These are phyloP conservation scores for Gallinago media DNA, from an alignment of 2,113 vertebrate species.

Conservation along the genomic window DNA sequence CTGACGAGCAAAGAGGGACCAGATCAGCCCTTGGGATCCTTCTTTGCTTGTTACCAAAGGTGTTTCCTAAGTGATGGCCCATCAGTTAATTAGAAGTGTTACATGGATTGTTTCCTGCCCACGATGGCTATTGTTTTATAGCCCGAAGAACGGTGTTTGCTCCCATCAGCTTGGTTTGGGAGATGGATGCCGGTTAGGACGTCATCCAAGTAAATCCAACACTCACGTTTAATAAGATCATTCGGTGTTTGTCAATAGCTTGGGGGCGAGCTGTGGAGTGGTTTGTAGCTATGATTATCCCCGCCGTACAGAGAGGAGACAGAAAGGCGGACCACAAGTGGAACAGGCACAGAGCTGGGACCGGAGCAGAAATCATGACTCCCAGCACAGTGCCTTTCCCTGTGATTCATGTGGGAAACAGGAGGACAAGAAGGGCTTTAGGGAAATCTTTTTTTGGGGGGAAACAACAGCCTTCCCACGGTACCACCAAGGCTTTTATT, in stretches of 20 bases:
- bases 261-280: background rate
- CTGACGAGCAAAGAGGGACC: background rate
- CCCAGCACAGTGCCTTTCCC: background rate
- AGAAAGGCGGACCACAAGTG: background rate
- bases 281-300: background rate
- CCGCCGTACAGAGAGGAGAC: background rate
- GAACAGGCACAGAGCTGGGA: background rate
- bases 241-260: background rate
- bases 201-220: background rate
- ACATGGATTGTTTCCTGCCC: background rate
- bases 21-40: background rate
- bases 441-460: background rate
- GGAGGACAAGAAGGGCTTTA: background rate
- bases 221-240: background rate
- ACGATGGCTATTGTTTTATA: background rate
- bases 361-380: rapidly evolving
- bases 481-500: background rate
- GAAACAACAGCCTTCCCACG: background rate
- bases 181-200: background rate
- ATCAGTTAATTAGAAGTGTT: background rate
- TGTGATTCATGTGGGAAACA: background rate
- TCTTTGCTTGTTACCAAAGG: background rate
- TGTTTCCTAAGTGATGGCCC: background rate
- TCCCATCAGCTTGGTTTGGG: background rate
- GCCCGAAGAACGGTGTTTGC: background rate